Evolutionary conservation across 2,113 vertebrate genomes (phyloP).

Genomic region (Rhadina sibilatrix): DNA sequence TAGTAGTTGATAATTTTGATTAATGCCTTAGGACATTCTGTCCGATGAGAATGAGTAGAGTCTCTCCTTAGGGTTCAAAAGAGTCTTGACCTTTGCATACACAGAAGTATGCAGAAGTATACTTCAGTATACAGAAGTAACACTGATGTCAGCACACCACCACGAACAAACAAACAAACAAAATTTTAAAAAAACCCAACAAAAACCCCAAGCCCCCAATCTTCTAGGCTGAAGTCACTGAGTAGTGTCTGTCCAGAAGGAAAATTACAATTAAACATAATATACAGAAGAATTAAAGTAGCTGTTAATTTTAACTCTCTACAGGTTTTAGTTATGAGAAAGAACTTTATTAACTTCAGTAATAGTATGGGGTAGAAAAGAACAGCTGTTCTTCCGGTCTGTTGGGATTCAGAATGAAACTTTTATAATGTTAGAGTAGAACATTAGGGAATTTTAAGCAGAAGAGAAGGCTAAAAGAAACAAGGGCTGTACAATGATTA

Average conservation of each 20-base stretch:
- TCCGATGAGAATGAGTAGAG: background rate
- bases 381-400: constrained; percentile 41
- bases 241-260: constrained; percentile 12
- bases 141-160: background rate
- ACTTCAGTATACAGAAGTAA: background rate
- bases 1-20: constrained; percentile 8
- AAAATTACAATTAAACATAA: constrained; percentile 46
- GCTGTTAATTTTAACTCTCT: constrained; percentile 61
- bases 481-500: background rate
- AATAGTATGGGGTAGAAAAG: constrained; percentile 4
- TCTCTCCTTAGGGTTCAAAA: background rate
- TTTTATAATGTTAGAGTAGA: constrained; percentile 23
- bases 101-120: too few relatives aligned
- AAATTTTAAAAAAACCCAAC: too few relatives aligned
- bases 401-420: constrained; percentile 29
- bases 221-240: constrained; percentile 23
- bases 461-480: background rate
- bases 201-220: background rate
- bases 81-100: constrained; percentile 21
- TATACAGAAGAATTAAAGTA: constrained; percentile 49
- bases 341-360: constrained; percentile 54
- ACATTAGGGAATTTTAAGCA: constrained; percentile 31
- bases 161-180: background rate
- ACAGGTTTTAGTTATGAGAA: constrained; percentile 54
- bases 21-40: background rate